These are phyloP conservation scores for Plutella xylostella DNA, from an alignment of 2,888 invertebrate species.

Conservation along the genomic window DNA sequence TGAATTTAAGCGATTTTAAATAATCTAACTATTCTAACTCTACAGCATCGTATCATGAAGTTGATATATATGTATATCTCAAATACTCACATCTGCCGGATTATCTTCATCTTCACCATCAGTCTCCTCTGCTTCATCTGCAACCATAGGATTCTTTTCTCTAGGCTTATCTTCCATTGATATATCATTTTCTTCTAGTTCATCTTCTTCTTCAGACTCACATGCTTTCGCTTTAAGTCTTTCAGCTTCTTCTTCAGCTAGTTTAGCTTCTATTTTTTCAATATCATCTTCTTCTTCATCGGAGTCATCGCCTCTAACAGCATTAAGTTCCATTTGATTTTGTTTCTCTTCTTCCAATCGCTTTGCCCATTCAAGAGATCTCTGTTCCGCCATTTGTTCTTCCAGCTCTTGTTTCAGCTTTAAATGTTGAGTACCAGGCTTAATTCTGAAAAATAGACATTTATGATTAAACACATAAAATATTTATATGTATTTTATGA, in stretches of 20 bases:
- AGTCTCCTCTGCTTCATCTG: slow-evolving; percentile 64
- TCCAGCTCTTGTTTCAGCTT: slow-evolving; percentile 78
- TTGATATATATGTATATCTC: too few species aligned
- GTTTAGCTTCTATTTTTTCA: slow-evolving; percentile 49
- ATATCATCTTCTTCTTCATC: slow-evolving; percentile 46
- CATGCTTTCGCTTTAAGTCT: too few species aligned
- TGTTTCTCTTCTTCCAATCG: slow-evolving; percentile 64
- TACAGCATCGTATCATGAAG: too few species aligned
- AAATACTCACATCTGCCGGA: too few species aligned
- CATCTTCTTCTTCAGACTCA: slow-evolving; percentile 62
- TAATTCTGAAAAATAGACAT: slow-evolving; percentile 35
- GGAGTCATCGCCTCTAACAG: slow-evolving; percentile 33
- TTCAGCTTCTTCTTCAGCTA: slow-evolving; percentile 33
- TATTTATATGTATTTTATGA: too few species aligned
- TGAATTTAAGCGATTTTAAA: too few species aligned
- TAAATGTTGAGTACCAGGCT: slow-evolving; percentile 79
- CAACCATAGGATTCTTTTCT: slow-evolving; percentile 48
- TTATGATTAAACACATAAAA: too few species aligned
- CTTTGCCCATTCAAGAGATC: slow-evolving; percentile 77
- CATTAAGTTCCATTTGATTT: slow-evolving; percentile 48
- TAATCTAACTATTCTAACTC: too few species aligned
- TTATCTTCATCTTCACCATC: slow-evolving; percentile 42
- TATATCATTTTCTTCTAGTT: slow-evolving; percentile 46
- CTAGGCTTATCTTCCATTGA: slow-evolving; percentile 45
- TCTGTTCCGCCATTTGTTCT: slow-evolving; percentile 76